A percentile compares a stretch with the other conserved stretches of the same genome.
Conservation (phyloP, 2,888 invertebrate species). For the Volucella inanis region DNA sequence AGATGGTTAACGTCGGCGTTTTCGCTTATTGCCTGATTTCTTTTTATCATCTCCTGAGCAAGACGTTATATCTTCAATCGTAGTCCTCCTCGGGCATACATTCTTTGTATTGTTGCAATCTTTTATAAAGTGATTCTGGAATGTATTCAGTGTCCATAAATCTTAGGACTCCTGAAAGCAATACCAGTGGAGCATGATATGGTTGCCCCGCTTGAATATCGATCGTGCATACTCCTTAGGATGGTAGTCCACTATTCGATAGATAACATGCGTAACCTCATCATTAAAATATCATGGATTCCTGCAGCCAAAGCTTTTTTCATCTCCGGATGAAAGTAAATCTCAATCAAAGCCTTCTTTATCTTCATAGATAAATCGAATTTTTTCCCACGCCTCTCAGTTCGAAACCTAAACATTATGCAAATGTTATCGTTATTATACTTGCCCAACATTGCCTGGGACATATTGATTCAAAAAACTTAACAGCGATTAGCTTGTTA, state of each 20-base stretch:
- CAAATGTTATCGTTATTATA: too few relatives aligned
- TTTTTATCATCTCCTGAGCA: constrained; percentile 85
- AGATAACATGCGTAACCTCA: too few relatives aligned
- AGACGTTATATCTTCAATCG: constrained; percentile 93
- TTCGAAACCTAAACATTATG: too few relatives aligned
- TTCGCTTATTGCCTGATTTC: constrained; percentile 87
- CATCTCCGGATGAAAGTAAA: too few relatives aligned
- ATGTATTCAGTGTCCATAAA: constrained; percentile 93
- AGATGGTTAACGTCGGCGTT: constrained; percentile 90
- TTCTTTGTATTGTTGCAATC: constrained; percentile 96
- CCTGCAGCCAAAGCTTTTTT: too few relatives aligned
- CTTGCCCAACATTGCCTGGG: too few relatives aligned
- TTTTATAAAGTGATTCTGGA: constrained; percentile 86
- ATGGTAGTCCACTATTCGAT: constrained; percentile 91
- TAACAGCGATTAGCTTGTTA: too few relatives aligned
- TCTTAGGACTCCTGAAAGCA: constrained; percentile 97
- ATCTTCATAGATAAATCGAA: too few relatives aligned
- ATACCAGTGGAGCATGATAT: constrained; percentile 96
- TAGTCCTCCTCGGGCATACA: constrained; percentile 99
- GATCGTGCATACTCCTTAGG: constrained; percentile 96
- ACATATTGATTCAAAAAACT: too few relatives aligned
- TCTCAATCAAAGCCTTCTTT: too few relatives aligned
- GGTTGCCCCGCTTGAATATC: constrained; percentile 90
- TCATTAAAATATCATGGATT: too few relatives aligned
- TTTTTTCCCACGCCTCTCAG: too few relatives aligned